A percentile compares a stretch with the other conserved stretches of the same genome.
phyloP scores from a whole-genome alignment of 1,140 invertebrate species.

The Sinella curviseta region DNA sequence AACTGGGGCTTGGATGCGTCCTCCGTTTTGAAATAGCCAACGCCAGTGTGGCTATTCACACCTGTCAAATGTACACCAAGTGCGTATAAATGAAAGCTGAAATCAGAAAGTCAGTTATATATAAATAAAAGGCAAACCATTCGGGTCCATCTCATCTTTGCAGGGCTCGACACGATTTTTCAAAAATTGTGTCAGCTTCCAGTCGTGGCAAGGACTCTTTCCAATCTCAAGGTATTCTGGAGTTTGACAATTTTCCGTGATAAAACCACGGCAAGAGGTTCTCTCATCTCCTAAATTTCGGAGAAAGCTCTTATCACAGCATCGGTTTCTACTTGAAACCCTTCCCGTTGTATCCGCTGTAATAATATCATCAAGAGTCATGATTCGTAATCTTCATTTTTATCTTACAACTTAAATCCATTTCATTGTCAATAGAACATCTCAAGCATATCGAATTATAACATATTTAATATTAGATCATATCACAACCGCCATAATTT shows the following conservation, averaged over 20 bases:
- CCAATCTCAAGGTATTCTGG: not conserved
- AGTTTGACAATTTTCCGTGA: constrained; percentile 30
- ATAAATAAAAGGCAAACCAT: not conserved
- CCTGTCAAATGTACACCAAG: not conserved
- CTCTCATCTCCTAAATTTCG: constrained; percentile 31
- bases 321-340: not conserved
- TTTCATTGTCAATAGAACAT: no score
- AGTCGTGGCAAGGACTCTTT: constrained; percentile 28
- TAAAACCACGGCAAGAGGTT: constrained; percentile 35
- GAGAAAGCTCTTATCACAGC: constrained; percentile 35
- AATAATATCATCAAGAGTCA: no score
- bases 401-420: no score
- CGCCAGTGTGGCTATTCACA: constrained; percentile 29
- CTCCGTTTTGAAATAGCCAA: constrained; percentile 33
- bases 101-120: constrained; percentile 11
- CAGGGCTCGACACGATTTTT: constrained; percentile 31
- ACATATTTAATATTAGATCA: not conserved
- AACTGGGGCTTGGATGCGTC: constrained; percentile 24
- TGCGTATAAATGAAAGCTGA: not conserved
- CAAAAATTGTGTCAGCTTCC: constrained; percentile 37
- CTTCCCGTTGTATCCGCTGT: not conserved
- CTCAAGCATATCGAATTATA: no score
- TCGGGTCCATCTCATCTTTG: constrained; percentile 35
- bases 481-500: not conserved
- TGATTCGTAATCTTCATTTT: no score